phyloP scores from a whole-genome alignment of 2,888 invertebrate species.

The Torymus auratus region DNA sequence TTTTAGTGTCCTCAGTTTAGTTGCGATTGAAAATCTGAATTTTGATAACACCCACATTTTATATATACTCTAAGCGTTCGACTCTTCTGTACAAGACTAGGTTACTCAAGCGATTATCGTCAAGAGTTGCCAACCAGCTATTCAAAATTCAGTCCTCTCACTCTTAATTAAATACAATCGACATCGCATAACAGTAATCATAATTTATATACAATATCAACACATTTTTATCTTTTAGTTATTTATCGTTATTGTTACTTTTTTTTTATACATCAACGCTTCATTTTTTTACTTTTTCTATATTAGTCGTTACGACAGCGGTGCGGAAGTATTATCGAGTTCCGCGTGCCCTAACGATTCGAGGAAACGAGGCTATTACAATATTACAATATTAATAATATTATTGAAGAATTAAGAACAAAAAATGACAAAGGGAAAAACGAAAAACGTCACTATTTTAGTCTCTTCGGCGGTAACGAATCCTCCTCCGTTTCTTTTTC shows the following conservation, averaged over 20 bases:
- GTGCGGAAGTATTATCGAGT: conserved; percentile 30
- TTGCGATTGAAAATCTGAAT: conserved; percentile 21
- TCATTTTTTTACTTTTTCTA: conserved; percentile 32
- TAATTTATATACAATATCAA: conserved; percentile 75
- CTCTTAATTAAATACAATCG: conserved; percentile 61
- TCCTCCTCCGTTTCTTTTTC: conserved; percentile 18
- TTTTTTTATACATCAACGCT: conserved; percentile 48
- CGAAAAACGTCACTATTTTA: conserved; percentile 29
- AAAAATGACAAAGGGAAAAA: conserved; percentile 19
- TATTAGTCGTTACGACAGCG: conserved; percentile 20
- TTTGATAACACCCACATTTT: conserved; percentile 54
- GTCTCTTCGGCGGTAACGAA: conserved; percentile 51
- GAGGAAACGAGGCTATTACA: conserved; percentile 31
- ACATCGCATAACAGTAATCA: conserved; percentile 70
- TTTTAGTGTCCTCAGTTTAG: too few relatives aligned
- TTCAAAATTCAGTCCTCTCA: conserved; percentile 51
- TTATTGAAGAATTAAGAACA: conserved; percentile 23
- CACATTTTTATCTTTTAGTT: conserved; percentile 68
- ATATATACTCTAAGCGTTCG: conserved; percentile 68
- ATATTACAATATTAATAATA: conserved; percentile 27
- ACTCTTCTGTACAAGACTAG: conserved; percentile 75
- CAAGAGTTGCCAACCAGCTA: conserved; percentile 57
- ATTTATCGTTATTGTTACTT: conserved; percentile 37
- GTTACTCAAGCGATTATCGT: conserved; percentile 69
- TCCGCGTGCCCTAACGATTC: conserved; percentile 33